These are phyloP conservation scores for Clarias pachynema DNA, from an alignment of 2,797 vertebrate species.

Conservation along the genomic window DNA sequence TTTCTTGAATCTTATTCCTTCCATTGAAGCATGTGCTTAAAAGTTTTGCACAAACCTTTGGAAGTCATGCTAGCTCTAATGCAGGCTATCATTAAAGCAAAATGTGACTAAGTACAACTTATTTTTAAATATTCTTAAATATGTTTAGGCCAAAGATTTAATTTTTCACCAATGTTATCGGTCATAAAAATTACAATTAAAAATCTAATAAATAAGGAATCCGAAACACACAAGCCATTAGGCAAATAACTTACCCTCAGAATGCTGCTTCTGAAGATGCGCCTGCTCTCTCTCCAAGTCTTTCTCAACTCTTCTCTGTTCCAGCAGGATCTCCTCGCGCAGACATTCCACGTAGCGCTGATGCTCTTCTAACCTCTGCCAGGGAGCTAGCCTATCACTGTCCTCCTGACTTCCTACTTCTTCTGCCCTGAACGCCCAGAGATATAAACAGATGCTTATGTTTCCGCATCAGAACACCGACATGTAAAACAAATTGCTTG, in stretches of 20 bases:
- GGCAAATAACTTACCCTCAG: constrained; percentile 77
- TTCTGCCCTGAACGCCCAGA: constrained; percentile 62
- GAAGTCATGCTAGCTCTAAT: not conserved
- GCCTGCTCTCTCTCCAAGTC: constrained; percentile 85
- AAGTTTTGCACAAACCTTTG: not conserved
- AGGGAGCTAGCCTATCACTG: constrained; percentile 65
- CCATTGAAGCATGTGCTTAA: not conserved
- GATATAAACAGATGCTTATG: constrained; percentile 53
- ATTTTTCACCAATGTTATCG: not conserved
- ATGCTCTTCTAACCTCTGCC: constrained; percentile 78
- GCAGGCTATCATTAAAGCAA: not conserved
- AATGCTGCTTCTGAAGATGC: constrained; percentile 76
- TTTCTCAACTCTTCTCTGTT: constrained; percentile 80
- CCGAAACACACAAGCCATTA: not conserved
- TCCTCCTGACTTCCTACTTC: constrained; percentile 61
- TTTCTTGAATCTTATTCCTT: not conserved
- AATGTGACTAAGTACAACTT: not conserved
- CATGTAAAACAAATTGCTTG: not conserved
- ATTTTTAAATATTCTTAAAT: not conserved
- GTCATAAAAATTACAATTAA: not conserved
- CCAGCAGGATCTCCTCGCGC: constrained; percentile 81
- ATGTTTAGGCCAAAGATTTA: not conserved
- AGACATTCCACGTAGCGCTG: constrained; percentile 81
- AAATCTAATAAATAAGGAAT: not conserved
- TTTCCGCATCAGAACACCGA: not conserved